Conservation (phyloP, 2,888 invertebrate species). For the Ctena decussata region DNA sequence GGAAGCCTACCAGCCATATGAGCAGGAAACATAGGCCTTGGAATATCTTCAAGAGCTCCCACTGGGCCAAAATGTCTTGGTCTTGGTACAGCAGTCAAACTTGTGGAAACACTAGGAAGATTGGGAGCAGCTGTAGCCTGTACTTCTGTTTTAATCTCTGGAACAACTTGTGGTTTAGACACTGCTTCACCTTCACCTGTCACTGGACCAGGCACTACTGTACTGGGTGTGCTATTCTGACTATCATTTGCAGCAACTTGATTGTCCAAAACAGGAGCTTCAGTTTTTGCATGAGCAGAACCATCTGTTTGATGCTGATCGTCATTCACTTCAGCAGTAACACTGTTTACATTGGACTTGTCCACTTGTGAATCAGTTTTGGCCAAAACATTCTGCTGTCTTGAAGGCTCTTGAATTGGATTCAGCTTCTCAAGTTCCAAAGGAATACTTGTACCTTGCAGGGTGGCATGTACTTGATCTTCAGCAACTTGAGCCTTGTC, state of each 20-base stretch:
- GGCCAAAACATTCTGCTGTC: too few species aligned
- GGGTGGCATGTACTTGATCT: too few species aligned
- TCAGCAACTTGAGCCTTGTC: too few species aligned
- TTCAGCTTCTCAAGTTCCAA: too few species aligned
- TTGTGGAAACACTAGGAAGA: neutral
- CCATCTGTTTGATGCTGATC: neutral
- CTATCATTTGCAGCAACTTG: neutral
- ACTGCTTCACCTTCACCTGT: neutral
- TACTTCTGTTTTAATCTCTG: neutral
- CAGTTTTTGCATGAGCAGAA: neutral
- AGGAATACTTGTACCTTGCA: too few species aligned
- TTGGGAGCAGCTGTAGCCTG: too few species aligned
- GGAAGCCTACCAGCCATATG: conserved; percentile 17
- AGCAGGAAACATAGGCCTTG: conserved; percentile 25
- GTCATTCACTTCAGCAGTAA: neutral
- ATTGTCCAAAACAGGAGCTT: neutral
- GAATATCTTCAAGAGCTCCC: conserved; percentile 21
- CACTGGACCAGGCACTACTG: neutral
- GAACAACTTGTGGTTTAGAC: neutral
- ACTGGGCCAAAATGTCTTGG: conserved; percentile 56
- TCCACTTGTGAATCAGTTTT: too few species aligned
- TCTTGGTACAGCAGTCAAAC: conserved; percentile 48
- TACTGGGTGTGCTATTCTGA: neutral
- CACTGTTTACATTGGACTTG: too few species aligned
- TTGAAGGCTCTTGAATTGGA: too few species aligned